These are phyloP conservation scores for Anagyrus pseudococci DNA, from an alignment of 2,888 invertebrate species.

Conservation along the genomic window DNA sequence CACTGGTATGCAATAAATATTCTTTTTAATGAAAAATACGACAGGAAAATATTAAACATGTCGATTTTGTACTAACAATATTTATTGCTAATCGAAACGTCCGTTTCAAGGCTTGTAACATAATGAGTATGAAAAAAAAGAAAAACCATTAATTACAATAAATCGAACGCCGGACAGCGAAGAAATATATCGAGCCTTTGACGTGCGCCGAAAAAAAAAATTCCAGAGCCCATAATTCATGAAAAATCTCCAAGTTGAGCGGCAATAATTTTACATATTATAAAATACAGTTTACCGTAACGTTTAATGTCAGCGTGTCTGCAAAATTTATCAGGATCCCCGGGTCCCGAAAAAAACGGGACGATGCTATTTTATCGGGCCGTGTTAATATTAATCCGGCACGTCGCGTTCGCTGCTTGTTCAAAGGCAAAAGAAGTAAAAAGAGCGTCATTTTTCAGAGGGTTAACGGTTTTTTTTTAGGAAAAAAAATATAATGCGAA, in stretches of 20 bases:
- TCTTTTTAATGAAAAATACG: no score
- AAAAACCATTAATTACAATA: slow-evolving; percentile 3
- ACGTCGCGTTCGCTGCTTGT: slow-evolving; percentile 6
- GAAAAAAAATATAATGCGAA: slow-evolving; percentile 20
- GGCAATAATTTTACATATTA: slow-evolving; percentile 34
- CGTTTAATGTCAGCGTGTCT: slow-evolving; percentile 24
- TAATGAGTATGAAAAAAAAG: not conserved
- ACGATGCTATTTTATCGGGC: slow-evolving; percentile 29
- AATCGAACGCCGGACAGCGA: slow-evolving; percentile 1
- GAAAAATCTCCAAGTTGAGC: not conserved
- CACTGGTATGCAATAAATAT: no score
- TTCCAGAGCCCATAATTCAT: slow-evolving; percentile 16
- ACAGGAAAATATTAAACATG: no score
- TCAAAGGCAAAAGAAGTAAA: not conserved
- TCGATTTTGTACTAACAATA: not conserved
- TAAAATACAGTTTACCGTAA: slow-evolving; percentile 32
- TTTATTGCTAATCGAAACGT: slow-evolving; percentile 2
- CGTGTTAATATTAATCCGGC: slow-evolving; percentile 34
- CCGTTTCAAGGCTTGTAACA: not conserved
- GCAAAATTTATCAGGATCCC: slow-evolving; percentile 26
- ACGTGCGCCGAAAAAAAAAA: slow-evolving; percentile 13
- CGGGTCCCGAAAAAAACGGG: slow-evolving; percentile 1
- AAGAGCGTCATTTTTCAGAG: slow-evolving; percentile 25
- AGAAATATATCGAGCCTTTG: slow-evolving; percentile 14
- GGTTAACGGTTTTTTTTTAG: not conserved